Percentiles rank a stretch among this genome's conserved stretches.
phyloP scores from a whole-genome alignment of 2,888 invertebrate species.

The Diloba caeruleocephala region DNA sequence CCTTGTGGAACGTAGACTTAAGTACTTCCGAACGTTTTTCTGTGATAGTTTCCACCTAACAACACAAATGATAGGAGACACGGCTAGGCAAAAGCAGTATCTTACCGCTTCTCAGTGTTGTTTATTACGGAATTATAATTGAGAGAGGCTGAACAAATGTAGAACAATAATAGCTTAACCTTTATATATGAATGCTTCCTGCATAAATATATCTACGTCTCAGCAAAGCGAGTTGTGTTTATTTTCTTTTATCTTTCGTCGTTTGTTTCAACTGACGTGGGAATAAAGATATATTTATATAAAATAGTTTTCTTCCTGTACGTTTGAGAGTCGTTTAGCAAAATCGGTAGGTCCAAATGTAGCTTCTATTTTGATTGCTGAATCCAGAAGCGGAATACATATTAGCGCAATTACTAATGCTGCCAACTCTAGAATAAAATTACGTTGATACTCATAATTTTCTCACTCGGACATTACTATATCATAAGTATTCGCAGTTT shows the following conservation, averaged over 20 bases:
- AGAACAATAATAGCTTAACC: conserved; percentile 37
- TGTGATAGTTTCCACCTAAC: background rate
- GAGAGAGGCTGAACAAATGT: conserved; percentile 36
- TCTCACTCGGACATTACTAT: no score
- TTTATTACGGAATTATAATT: conserved; percentile 38
- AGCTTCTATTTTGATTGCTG: no score
- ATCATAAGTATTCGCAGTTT: no score
- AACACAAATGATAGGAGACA: no score
- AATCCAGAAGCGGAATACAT: no score
- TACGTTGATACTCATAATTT: no score
- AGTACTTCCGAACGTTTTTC: conserved; percentile 8
- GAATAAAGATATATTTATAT: conserved; percentile 4
- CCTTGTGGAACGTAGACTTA: conserved; percentile 30
- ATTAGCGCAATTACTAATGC: no score
- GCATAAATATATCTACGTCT: conserved; percentile 50
- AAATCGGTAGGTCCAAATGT: no score
- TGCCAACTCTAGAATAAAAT: no score
- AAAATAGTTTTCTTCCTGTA: conserved; percentile 10
- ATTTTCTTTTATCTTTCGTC: conserved; percentile 21
- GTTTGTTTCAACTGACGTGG: conserved; percentile 26
- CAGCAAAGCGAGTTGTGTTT: conserved; percentile 31
- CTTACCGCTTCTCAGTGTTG: conserved; percentile 25
- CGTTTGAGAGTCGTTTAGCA: no score
- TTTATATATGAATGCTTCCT: no score
- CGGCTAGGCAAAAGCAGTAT: no score